Evolutionary conservation across 2,888 invertebrate species (phyloP).

Genomic region (Drosophila mulleri): DNA sequence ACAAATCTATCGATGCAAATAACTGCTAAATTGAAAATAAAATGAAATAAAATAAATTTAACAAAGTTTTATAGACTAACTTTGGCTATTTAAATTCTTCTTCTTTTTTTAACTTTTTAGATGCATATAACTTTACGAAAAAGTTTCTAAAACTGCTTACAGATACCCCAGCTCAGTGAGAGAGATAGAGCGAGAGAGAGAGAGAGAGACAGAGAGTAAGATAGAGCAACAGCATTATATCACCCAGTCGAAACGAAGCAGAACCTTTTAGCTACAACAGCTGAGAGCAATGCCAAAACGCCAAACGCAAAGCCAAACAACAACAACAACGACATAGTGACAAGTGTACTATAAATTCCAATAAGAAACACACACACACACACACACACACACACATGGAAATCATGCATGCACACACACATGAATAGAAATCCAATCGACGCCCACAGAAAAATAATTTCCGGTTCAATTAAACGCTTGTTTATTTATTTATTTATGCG

Average conservation of each 20-base stretch:
- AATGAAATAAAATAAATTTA: no score
- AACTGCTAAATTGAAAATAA: no score
- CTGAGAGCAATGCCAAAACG: no score
- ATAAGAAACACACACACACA: slow-evolving; percentile 39
- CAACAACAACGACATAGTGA: slow-evolving; percentile 31
- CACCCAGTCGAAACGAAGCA: not conserved
- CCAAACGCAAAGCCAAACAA: slow-evolving; percentile 19
- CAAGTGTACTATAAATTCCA: slow-evolving; percentile 62
- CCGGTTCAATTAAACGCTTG: slow-evolving; percentile 80
- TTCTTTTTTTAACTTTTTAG: not conserved
- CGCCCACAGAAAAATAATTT: slow-evolving; percentile 68
- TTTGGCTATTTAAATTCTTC: not conserved
- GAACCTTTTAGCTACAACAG: not conserved
- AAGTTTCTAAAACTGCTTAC: not conserved
- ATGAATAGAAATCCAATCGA: slow-evolving; percentile 45
- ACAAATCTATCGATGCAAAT: no score
- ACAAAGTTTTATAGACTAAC: not conserved
- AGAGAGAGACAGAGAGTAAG: not conserved
- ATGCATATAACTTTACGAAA: not conserved
- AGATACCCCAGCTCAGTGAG: not conserved
- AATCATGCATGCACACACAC: slow-evolving; percentile 4
- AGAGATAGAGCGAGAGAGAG: not conserved
- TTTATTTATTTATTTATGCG: slow-evolving; percentile 76
- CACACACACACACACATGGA: slow-evolving; percentile 20
- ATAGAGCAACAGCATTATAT: slow-evolving; percentile 22